phyloP scores from a whole-genome alignment of 2,888 invertebrate species.

The Volucella inanis region DNA sequence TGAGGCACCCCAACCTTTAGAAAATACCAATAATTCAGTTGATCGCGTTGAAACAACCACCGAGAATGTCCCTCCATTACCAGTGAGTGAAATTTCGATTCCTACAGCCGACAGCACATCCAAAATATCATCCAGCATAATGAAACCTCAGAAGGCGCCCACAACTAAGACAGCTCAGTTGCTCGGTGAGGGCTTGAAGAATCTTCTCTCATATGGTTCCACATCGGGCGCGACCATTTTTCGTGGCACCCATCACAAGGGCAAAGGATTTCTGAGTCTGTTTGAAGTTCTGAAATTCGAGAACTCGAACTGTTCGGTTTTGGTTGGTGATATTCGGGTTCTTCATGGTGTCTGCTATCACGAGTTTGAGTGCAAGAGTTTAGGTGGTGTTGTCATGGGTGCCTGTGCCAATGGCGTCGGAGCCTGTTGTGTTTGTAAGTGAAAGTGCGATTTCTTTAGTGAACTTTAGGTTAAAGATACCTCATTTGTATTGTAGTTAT shows the following conservation, averaged over 20 bases:
- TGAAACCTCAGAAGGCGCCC: slow-evolving; percentile 76
- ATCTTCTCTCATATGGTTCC: slow-evolving; percentile 78
- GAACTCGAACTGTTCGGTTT: slow-evolving; percentile 85
- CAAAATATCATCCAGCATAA: slow-evolving; percentile 78
- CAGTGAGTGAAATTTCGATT: background rate
- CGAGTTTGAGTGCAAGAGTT: slow-evolving; percentile 86
- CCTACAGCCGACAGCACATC: slow-evolving; percentile 7
- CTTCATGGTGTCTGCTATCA: slow-evolving; percentile 89
- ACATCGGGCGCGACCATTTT: slow-evolving; percentile 79
- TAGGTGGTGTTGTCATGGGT: slow-evolving; percentile 87
- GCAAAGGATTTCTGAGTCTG: slow-evolving; percentile 86
- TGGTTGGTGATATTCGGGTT: slow-evolving; percentile 83
- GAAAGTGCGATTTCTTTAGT: background rate
- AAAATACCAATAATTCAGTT: background rate
- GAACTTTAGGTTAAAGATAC: background rate
- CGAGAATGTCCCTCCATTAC: background rate
- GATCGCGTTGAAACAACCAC: slow-evolving; percentile 20
- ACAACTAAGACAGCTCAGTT: slow-evolving; percentile 43
- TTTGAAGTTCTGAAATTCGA: slow-evolving; percentile 89
- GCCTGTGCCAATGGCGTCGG: slow-evolving; percentile 89
- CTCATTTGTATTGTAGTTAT: slow-evolving; percentile 84
- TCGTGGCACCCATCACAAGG: slow-evolving; percentile 77
- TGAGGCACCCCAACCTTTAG: slow-evolving; percentile 10
- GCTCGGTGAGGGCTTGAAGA: slow-evolving; percentile 78
- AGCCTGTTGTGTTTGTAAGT: slow-evolving; percentile 90